Evolutionary conservation across 2,113 vertebrate genomes (phyloP).

Genomic region (Piaya cayana): DNA sequence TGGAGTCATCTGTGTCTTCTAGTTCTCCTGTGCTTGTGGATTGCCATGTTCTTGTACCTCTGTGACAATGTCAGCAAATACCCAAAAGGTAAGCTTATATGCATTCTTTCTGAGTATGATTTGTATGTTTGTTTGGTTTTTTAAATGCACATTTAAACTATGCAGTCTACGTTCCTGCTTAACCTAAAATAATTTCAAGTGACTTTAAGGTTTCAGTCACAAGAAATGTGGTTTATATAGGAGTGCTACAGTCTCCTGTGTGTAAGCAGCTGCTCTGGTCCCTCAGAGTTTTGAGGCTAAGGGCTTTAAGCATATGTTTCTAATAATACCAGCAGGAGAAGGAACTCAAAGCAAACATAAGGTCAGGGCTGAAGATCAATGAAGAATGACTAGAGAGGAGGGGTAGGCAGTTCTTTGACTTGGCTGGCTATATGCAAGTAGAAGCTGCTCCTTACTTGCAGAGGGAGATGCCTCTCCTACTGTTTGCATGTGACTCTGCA

Average conservation of each 20-base stretch:
- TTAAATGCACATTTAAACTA: fast-evolving
- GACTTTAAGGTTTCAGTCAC: neutral
- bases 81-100: neutral
- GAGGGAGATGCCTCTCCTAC: neutral
- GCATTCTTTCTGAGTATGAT: neutral
- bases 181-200: neutral
- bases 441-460: fast-evolving
- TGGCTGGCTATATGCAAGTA: neutral
- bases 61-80: neutral
- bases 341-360: neutral
- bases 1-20: fast-evolving
- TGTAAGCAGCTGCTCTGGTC: neutral
- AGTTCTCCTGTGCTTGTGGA: neutral
- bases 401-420: neutral
- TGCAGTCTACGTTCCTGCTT: neutral
- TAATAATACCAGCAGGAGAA: neutral
- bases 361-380: neutral
- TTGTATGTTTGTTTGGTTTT: fast-evolving
- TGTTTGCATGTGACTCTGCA: neutral
- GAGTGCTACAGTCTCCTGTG: neutral
- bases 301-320: fast-evolving
- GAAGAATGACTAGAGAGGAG: neutral
- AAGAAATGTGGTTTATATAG: neutral
- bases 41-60: neutral
- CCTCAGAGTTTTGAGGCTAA: neutral